These are phyloP conservation scores for Ephydatia muelleri DNA, from an alignment of 37 sponge, comb jelly and placozoan genomes.

Conservation along the genomic window DNA sequence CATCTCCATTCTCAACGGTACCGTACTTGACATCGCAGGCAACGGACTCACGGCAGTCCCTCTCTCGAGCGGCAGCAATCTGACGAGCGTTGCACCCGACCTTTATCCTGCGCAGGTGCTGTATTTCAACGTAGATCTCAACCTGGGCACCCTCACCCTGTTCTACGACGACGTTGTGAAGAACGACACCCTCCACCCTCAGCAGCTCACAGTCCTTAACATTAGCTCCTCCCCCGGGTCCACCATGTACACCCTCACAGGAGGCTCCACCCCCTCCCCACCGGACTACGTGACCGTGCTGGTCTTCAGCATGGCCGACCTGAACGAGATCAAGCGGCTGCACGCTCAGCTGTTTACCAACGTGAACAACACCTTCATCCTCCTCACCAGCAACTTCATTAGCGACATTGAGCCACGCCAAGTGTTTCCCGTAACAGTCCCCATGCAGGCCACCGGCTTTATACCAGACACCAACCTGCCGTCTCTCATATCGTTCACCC, in stretches of 20 bases:
- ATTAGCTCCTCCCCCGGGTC: conserved; percentile 2
- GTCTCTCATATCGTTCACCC: conserved; percentile 33
- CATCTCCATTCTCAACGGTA: conserved; percentile 40
- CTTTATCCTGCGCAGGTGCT: conserved; percentile 26
- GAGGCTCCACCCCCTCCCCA: conserved; percentile 35
- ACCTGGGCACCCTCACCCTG: conserved; percentile 75
- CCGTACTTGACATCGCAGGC: conserved; percentile 71
- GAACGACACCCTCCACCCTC: conserved; percentile 26
- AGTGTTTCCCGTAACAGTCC: conserved; percentile 27
- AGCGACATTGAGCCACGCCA: conserved; percentile 53
- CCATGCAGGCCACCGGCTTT: conserved; percentile 58
- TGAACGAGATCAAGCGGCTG: conserved; percentile 81
- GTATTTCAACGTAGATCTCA: conserved; percentile 77
- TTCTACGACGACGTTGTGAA: conserved; percentile 80
- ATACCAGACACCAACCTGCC: conserved; percentile 80
- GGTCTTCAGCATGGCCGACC: conserved; percentile 48
- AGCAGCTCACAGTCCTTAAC: conserved; percentile 63
- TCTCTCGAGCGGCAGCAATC: not conserved
- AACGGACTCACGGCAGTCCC: conserved; percentile 60
- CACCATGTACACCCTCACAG: conserved; percentile 72
- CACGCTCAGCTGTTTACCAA: conserved; percentile 65
- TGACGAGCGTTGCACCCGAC: conserved; percentile 37
- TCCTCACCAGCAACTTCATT: conserved; percentile 43
- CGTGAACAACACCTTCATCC: conserved; percentile 66
- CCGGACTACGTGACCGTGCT: conserved; percentile 75